phyloP scores from a whole-genome alignment of 2,797 vertebrate genomes.

The Rhabdophis nuchalis region DNA sequence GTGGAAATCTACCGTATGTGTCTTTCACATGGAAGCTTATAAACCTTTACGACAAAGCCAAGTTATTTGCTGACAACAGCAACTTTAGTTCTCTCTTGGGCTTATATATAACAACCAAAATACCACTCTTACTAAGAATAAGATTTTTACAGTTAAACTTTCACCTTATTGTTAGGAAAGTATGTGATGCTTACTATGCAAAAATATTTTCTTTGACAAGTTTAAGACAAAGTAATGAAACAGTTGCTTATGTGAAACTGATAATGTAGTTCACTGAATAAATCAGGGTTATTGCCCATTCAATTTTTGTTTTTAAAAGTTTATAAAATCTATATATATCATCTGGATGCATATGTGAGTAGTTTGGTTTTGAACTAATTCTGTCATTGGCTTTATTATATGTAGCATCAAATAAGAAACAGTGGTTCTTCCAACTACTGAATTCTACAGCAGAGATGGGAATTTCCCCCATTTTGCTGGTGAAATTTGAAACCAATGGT shows the following conservation, averaged over 20 bases:
- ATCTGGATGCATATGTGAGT: neutral
- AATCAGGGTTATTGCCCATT: constrained; percentile 35
- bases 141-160: constrained; percentile 32
- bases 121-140: constrained; percentile 32
- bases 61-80: constrained; percentile 50
- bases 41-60: constrained; percentile 61
- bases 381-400: neutral
- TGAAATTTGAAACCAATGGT: neutral
- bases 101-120: constrained; percentile 31
- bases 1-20: constrained; percentile 49
- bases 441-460: neutral
- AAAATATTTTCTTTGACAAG: constrained; percentile 53
- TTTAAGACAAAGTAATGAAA: constrained; percentile 52
- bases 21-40: constrained; percentile 54
- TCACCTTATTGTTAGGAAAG: constrained; percentile 53
- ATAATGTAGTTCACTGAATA: constrained; percentile 47
- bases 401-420: neutral
- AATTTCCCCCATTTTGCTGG: neutral
- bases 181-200: constrained; percentile 43
- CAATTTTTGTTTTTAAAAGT: constrained; percentile 37
- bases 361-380: constrained; percentile 1
- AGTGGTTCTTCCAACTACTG: neutral
- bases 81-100: constrained; percentile 40
- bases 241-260: constrained; percentile 43
- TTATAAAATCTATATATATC: neutral